Conservation (phyloP, 2,113 vertebrate species). For the Bubalus kerabau region DNA sequence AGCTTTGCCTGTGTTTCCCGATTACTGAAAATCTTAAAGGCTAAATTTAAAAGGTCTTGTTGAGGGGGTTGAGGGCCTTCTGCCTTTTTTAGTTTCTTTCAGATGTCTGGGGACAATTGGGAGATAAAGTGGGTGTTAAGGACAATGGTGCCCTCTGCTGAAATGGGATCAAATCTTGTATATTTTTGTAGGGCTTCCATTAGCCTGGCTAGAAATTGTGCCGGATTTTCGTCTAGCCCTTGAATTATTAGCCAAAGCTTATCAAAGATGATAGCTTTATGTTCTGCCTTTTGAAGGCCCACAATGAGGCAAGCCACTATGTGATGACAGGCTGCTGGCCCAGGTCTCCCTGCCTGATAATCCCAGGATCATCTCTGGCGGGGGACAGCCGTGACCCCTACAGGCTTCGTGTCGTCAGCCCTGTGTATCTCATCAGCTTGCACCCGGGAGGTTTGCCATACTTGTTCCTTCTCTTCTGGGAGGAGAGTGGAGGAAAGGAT, state of each 20-base stretch:
- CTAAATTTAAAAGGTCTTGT: background rate
- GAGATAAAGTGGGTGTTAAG: background rate
- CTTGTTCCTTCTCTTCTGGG: background rate
- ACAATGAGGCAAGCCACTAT: background rate
- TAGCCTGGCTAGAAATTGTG: background rate
- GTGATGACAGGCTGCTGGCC: background rate
- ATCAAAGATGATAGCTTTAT: background rate
- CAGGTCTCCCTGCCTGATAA: background rate
- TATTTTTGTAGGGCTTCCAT: background rate
- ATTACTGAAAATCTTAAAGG: background rate
- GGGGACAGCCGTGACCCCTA: background rate
- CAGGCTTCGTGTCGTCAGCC: fast-evolving
- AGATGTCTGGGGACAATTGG: background rate
- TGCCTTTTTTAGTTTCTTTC: background rate
- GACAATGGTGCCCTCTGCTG: background rate
- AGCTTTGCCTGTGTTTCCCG: background rate
- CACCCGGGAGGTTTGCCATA: background rate
- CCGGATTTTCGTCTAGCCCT: background rate
- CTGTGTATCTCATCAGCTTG: background rate
- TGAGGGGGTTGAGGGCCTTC: background rate
- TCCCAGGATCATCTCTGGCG: background rate
- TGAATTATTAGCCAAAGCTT: background rate
- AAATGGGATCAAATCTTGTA: background rate
- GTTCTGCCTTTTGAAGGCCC: background rate
- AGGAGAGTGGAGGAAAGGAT: background rate